phyloP scores from a whole-genome alignment of 2,113 vertebrate genomes.

The Esox niger region DNA sequence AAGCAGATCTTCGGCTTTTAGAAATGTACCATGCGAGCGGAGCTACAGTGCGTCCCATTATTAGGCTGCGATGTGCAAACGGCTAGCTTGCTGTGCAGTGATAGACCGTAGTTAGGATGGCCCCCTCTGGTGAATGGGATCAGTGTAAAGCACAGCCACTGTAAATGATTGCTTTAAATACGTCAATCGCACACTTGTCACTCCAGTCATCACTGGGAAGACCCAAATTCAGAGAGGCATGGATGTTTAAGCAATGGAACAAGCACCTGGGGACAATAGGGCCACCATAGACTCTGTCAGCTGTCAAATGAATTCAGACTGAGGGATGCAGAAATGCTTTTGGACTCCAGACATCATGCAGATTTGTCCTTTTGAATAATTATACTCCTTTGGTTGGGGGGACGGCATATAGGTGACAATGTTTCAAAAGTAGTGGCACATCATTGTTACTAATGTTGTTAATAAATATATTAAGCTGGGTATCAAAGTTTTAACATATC shows the following conservation, averaged over 20 bases:
- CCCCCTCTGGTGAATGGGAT: conserved; percentile 80
- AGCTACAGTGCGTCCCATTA: too few relatives aligned
- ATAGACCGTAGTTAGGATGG: too few relatives aligned
- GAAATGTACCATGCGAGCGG: too few relatives aligned
- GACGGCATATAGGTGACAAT: too few relatives aligned
- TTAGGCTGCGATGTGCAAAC: too few relatives aligned
- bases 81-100: too few relatives aligned
- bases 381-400: not conserved
- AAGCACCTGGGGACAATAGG: conserved; percentile 66
- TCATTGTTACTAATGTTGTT: too few relatives aligned
- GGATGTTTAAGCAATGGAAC: conserved; percentile 78
- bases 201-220: conserved; percentile 72
- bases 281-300: not conserved
- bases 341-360: not conserved
- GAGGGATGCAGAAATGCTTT: not conserved
- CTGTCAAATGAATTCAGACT: too few relatives aligned
- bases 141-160: conserved; percentile 75
- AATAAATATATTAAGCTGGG: too few relatives aligned
- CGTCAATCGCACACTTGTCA: conserved; percentile 76
- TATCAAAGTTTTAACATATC: not conserved
- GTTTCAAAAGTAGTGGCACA: too few relatives aligned
- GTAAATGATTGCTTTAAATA: conserved; percentile 80
- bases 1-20: conserved; percentile 18
- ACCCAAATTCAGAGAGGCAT: conserved; percentile 78
- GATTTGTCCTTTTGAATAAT: not conserved